phyloP scores from a whole-genome alignment of 1,140 invertebrate genomes.

The Neodiprion lecontei region DNA sequence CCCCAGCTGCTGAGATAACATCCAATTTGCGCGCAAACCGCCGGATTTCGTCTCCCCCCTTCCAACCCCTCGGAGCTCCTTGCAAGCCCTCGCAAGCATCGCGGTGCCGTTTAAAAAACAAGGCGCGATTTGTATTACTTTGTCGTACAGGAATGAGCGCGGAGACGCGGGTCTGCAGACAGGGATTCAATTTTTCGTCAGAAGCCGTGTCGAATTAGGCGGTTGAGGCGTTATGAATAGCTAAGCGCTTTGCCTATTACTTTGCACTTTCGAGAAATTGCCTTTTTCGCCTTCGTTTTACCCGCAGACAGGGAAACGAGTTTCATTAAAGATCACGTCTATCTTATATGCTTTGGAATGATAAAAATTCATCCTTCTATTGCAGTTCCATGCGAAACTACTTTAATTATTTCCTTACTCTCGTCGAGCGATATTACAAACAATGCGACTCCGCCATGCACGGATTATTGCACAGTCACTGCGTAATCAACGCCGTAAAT shows the following conservation, averaged over 20 bases:
- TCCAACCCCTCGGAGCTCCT: background rate
- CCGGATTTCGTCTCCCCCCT: slow-evolving; percentile 47
- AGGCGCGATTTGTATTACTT: slow-evolving; percentile 21
- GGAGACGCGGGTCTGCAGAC: background rate
- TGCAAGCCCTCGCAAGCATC: slow-evolving; percentile 16
- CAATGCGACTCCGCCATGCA: no score
- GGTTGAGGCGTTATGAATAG: background rate
- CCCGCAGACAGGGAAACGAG: background rate
- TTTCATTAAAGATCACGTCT: background rate
- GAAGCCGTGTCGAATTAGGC: background rate
- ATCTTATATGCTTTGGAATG: background rate
- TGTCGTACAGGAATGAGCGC: background rate
- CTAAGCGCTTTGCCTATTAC: slow-evolving; percentile 7
- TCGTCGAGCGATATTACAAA: no score
- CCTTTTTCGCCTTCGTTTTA: background rate
- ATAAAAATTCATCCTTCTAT: background rate
- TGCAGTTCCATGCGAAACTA: background rate
- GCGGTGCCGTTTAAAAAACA: slow-evolving; percentile 17
- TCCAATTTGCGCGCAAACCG: slow-evolving; percentile 58
- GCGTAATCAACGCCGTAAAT: no score
- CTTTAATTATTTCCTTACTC: no score
- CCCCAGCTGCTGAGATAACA: slow-evolving; percentile 57
- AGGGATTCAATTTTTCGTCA: slow-evolving; percentile 7
- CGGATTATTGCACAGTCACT: no score
- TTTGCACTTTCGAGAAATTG: background rate